Percentiles rank a stretch among this genome's conserved stretches.
These are phyloP conservation scores for Apodemus agrarius DNA, from an alignment of 2,797 vertebrate genomes.

Conservation along the genomic window DNA sequence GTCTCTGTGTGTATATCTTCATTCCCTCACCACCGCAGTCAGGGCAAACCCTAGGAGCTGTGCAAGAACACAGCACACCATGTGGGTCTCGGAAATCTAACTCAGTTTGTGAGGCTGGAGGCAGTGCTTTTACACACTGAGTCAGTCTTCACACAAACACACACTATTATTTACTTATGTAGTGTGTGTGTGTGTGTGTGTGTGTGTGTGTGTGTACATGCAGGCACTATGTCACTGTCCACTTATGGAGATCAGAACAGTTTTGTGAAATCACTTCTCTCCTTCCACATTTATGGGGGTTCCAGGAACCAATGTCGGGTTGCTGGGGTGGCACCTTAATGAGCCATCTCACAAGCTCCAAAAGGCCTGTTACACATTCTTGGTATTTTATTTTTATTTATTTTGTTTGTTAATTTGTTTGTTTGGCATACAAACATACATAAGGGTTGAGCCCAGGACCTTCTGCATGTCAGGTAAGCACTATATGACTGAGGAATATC, in stretches of 20 bases:
- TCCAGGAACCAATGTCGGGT: neutral
- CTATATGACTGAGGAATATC: neutral
- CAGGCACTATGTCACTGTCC: neutral
- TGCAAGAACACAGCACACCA: neutral
- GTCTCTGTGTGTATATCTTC: neutral
- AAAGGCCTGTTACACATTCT: neutral
- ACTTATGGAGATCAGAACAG: neutral
- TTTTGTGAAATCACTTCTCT: neutral
- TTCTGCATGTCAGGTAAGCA: neutral
- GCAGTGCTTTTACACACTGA: neutral
- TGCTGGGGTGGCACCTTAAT: too few relatives aligned
- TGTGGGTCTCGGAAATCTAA: neutral
- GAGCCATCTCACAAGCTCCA: neutral
- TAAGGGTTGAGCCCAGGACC: neutral
- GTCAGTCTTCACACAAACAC: neutral
- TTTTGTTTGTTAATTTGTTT: too few relatives aligned
- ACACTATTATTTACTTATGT: neutral
- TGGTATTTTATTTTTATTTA: neutral
- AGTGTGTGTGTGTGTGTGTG: neutral
- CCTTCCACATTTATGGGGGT: neutral
- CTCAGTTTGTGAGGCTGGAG: neutral
- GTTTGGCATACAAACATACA: neutral
- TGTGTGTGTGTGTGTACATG: neutral
- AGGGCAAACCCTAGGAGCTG: neutral
- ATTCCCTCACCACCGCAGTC: neutral